Evolutionary conservation across 2,797 vertebrate genomes (phyloP), one percentile per base, ranked within the genome.

Genomic region (Decapterus maruadsi): DNA sequence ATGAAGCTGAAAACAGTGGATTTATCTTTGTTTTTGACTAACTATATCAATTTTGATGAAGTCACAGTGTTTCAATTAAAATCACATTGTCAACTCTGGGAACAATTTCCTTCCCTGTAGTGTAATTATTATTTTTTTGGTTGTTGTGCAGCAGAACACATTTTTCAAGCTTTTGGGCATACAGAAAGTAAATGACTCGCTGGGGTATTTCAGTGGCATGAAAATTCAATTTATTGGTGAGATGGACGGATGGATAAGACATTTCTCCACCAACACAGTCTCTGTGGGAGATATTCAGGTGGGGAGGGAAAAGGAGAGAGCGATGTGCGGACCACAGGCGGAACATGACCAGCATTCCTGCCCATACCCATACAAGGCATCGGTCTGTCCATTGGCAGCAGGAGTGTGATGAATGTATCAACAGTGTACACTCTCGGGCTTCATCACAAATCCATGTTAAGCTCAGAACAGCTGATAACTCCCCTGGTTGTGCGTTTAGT

Each of bases 281-380:
- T 72, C 40, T 67, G 56, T 19, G 22, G 40, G 43, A 59, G 54
- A 72, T 71, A 63, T 59, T 72, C 29, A 60, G 65, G 48, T 64
- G 45, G 68, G 46, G 26, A 26, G 26, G 55, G 26, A 67, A 51
- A 65, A 54, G 54, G 9, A 2, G 51, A 26, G 20, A 72, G 54
- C 72, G 61, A 65, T 73, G 59, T 78, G 64, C 82, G 81, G 77
- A 80, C 73, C 70, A 73, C 71, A 83, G 69, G 58, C 80, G 71
- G 78, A 90, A 81, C 90, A 90, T 89, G 84, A 83, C 81, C n/a
- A 77, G 85, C 84, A 86, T 92, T 89, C 78, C 79, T 87, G 82
- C 78, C 67, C 77, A 51, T 82, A 81, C 63, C 92, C 92, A 84
- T 92, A 94, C 90, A 94, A 93, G 90, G 92, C 84, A 80, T 59